phyloP scores from a whole-genome alignment of 1,140 invertebrate species.

The Eubasilissa regina region DNA sequence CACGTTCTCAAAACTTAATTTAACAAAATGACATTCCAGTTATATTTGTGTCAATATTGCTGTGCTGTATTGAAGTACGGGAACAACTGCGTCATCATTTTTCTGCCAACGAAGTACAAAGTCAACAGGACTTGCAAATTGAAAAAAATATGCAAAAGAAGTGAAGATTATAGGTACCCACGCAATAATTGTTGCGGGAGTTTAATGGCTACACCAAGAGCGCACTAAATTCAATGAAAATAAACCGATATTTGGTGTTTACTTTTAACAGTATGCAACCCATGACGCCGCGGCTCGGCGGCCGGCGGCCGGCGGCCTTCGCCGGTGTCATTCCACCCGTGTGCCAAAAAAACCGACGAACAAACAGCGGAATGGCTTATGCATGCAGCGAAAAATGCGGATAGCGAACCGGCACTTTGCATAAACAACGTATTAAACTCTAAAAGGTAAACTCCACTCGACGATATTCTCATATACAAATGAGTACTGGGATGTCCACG shows the following conservation, averaged over 20 bases:
- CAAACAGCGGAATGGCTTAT: slow-evolving; percentile 20
- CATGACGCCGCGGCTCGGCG: not conserved
- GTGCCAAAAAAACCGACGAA: slow-evolving; percentile 49
- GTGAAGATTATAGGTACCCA: no score
- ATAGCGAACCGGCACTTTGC: slow-evolving; percentile 31
- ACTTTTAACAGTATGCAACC: not conserved
- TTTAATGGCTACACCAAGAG: no score
- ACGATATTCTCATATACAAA: not conserved
- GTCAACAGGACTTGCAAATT: no score
- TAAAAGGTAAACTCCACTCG: slow-evolving; percentile 25
- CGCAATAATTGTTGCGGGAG: no score
- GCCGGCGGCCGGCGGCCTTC: slow-evolving; percentile 28
- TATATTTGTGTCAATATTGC: no score
- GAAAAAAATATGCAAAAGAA: no score
- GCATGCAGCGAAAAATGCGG: slow-evolving; percentile 30
- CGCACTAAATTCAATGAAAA: no score
- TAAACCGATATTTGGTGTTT: not conserved
- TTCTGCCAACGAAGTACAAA: no score
- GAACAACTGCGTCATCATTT: no score
- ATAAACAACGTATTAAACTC: slow-evolving; percentile 33
- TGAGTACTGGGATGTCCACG: not conserved
- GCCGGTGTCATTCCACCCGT: slow-evolving; percentile 42
- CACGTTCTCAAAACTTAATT: no score
- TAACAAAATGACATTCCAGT: no score
- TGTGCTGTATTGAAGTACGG: no score